phyloP scores from a whole-genome alignment of 2,113 vertebrate genomes.

The Lucifuga dentata region DNA sequence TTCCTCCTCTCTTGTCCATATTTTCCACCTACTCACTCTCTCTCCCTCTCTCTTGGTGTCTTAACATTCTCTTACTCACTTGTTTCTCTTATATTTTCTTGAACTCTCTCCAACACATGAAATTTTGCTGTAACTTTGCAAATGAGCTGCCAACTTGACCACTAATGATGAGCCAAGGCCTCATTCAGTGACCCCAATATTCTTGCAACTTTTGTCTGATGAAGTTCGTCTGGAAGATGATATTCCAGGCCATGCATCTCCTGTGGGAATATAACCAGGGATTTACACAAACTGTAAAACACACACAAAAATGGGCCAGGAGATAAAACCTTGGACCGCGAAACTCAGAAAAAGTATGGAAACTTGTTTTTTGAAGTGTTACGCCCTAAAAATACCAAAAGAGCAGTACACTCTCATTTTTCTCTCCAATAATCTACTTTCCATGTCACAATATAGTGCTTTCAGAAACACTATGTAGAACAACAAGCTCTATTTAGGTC shows the following conservation, averaged over 20 bases:
- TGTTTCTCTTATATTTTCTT: neutral
- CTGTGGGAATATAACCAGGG: neutral
- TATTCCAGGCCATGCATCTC: constrained; percentile 20
- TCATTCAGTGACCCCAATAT: neutral
- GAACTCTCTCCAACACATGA: neutral
- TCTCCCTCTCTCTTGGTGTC: constrained; percentile 13
- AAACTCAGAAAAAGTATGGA: neutral
- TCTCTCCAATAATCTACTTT: neutral
- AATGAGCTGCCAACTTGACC: constrained; percentile 2
- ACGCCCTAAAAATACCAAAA: no score
- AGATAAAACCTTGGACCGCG: neutral
- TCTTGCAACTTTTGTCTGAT: neutral
- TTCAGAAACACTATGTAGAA: constrained; percentile 2
- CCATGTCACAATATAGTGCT: neutral
- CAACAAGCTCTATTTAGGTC: constrained; percentile 20
- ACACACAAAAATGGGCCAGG: neutral
- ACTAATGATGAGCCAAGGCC: no score
- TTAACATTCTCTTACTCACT: constrained; percentile 11
- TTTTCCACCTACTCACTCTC: constrained; percentile 52
- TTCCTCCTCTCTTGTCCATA: constrained; percentile 23
- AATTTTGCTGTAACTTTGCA: neutral
- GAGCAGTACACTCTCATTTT: no score
- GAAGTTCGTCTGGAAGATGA: constrained; percentile 4
- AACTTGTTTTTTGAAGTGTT: no score
- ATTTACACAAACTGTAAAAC: neutral